Percentiles rank a stretch among this genome's conserved stretches.
Evolutionary conservation across 2,888 invertebrate genomes (phyloP).

Genomic region (Mimachlamys varia): DNA sequence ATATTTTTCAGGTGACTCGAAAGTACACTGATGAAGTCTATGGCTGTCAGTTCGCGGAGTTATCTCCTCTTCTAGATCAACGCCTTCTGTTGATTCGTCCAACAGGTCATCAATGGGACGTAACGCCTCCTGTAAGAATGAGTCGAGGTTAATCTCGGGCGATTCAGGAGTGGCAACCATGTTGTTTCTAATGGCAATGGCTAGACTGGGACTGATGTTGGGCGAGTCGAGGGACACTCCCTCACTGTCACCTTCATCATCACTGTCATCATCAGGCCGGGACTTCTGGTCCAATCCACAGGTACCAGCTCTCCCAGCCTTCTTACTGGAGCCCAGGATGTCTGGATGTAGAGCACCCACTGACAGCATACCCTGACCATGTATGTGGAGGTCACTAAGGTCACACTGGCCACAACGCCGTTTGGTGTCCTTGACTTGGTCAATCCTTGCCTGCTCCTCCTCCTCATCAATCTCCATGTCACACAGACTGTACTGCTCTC

Average conservation of each 20-base stretch:
- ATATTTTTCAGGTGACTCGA: slow-evolving; percentile 22
- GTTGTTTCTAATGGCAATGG: slow-evolving; percentile 18
- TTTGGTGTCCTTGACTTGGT: not conserved
- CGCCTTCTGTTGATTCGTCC: not conserved
- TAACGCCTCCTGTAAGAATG: slow-evolving; percentile 59
- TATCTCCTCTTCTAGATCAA: slow-evolving; percentile 34
- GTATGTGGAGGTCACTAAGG: slow-evolving; percentile 37
- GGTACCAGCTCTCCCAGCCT: not conserved
- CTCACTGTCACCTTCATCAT: not conserved
- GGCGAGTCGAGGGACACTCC: slow-evolving; percentile 16
- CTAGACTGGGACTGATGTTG: slow-evolving; percentile 20
- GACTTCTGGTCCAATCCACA: not conserved
- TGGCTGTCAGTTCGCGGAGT: slow-evolving; percentile 49
- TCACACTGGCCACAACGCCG: slow-evolving; percentile 9
- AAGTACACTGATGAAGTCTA: slow-evolving; percentile 43
- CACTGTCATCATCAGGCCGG: not conserved
- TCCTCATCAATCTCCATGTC: slow-evolving; percentile 39
- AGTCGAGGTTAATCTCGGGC: slow-evolving; percentile 39
- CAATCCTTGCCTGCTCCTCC: slow-evolving; percentile 36
- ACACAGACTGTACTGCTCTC: slow-evolving; percentile 28
- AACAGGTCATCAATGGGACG: slow-evolving; percentile 61
- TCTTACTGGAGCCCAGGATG: not conserved
- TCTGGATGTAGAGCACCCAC: slow-evolving; percentile 28
- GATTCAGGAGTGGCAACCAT: slow-evolving; percentile 31
- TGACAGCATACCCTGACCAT: slow-evolving; percentile 37